Base-by-base conservation (phyloP, 2,888 invertebrate genomes). In the Ormyrus rosae region DNA sequence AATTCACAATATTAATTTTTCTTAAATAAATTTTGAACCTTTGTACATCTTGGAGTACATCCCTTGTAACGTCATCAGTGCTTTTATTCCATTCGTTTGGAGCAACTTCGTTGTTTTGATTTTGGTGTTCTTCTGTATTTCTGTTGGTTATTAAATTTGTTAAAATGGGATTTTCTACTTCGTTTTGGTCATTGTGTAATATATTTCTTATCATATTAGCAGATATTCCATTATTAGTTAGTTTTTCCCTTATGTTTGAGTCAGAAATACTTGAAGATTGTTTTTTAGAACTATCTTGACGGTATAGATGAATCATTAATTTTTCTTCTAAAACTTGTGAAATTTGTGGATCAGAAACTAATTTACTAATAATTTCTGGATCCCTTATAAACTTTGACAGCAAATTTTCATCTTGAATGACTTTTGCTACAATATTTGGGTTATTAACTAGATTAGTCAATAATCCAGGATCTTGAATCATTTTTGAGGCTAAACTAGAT, bases 31-130 rank as follows among this genome's bases (percentile, higher is more conserved):
- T 45, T 50, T 53, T n/a, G 8, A 79, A 94, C 94, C 94, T 93
- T 87, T 94, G 94, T 55, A 10, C 94, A 87, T 95, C 94, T 85
- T 94, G 93, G 45, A 95, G 90, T 67, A 94, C 93, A 85, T 95
- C 94, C 83, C 92, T 92, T 0, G 94, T 94, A 73, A 92, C 91
- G 83, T 92, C 92, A 45, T 90, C 86, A 51, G 84, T 84, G 69
- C 71, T 85, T 81, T 86, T 85, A 68, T 82, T 84, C 84, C 85
- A 86, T 8, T 82, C 84, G 11, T 72, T 82, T 48, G 71, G 45
- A 55, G 53, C 80, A 11, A 82, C 50, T 10, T 84, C 84, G 3
- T 81, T 70, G 11, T 82, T 79, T 71, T 82, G 67, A 56, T 74
- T 82, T 83, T 83, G 85, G 13, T 87, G 84, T 53, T 90, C 87